These are phyloP conservation scores for Hydraecia micacea DNA, from an alignment of 2,888 invertebrate genomes.

Conservation along the genomic window DNA sequence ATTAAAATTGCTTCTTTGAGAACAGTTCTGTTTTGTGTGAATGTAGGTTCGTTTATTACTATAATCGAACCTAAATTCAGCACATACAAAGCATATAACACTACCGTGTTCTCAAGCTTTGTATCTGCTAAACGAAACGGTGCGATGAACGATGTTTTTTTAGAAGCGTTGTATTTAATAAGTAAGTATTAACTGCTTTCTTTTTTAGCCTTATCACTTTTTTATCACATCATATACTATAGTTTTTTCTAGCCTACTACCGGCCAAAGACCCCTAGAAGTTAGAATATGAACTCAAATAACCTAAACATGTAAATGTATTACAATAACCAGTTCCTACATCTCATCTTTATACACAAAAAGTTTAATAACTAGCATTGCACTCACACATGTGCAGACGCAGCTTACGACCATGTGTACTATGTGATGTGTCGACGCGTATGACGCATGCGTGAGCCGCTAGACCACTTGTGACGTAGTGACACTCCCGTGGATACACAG, in stretches of 20 bases:
- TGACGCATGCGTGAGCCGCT: conserved; percentile 71
- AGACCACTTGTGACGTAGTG: conserved; percentile 76
- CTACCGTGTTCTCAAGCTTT: no score
- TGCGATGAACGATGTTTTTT: no score
- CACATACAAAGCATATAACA: no score
- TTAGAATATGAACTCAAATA: conserved; percentile 49
- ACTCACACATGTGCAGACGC: conserved; percentile 27
- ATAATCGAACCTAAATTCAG: no score
- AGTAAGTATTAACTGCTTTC: not conserved
- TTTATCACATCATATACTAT: not conserved
- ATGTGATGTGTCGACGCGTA: conserved; percentile 46
- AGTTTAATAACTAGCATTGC: conserved; percentile 53
- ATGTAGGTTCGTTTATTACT: not conserved
- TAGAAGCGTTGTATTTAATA: no score
- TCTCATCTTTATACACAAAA: conserved; percentile 49
- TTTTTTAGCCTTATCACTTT: not conserved
- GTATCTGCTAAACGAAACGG: no score
- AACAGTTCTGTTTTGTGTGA: not conserved
- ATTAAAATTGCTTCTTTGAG: not conserved
- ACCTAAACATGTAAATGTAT: conserved; percentile 49
- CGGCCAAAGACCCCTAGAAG: conserved; percentile 13
- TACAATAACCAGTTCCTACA: conserved; percentile 55
- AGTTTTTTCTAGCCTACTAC: not conserved
- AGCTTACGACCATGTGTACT: not conserved
- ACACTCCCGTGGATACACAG: conserved; percentile 71